These are phyloP conservation scores for Agonopterix heracliana DNA, from an alignment of 2,888 invertebrate species.

Conservation along the genomic window DNA sequence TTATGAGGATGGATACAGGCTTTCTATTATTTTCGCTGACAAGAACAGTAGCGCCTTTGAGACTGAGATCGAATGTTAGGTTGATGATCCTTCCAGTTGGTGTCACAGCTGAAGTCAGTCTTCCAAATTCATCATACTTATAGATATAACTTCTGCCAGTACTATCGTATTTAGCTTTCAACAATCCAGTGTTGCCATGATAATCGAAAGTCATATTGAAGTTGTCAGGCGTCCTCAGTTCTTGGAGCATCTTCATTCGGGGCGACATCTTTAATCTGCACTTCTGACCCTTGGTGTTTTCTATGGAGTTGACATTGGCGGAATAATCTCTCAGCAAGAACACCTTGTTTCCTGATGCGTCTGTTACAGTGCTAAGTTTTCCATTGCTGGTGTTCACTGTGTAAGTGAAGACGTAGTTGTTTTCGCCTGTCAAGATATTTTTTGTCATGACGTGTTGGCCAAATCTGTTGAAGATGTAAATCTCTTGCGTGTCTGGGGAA, in stretches of 20 bases:
- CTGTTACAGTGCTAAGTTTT: constrained; percentile 94
- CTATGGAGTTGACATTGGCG: constrained; percentile 93
- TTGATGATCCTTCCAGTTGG: constrained; percentile 96
- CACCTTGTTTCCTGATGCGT: constrained; percentile 93
- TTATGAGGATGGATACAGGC: constrained; percentile 90
- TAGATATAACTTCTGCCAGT: constrained; percentile 94
- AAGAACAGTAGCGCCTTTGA: constrained; percentile 92
- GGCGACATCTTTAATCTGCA: constrained; percentile 90
- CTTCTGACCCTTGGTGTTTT: constrained; percentile 95
- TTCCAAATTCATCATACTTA: constrained; percentile 95
- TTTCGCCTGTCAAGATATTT: constrained; percentile 96
- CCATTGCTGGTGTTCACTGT: constrained; percentile 98
- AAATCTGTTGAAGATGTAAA: constrained; percentile 94
- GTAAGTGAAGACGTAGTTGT: constrained; percentile 95
- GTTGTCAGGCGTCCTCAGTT: constrained; percentile 93
- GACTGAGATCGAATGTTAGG: constrained; percentile 90
- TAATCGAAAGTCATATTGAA: constrained; percentile 96
- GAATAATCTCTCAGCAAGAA: constrained; percentile 89
- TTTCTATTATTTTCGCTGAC: constrained; percentile 89
- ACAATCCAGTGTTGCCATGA: constrained; percentile 90
- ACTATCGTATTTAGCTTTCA: constrained; percentile 92
- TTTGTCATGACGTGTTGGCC: constrained; percentile 96
- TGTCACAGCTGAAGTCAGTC: constrained; percentile 92
- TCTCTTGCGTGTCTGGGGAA: constrained; percentile 96
- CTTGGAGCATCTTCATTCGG: constrained; percentile 93